Evolutionary conservation across 2,797 vertebrate species (phyloP).

Genomic region (Rhinichthys osculus): DNA sequence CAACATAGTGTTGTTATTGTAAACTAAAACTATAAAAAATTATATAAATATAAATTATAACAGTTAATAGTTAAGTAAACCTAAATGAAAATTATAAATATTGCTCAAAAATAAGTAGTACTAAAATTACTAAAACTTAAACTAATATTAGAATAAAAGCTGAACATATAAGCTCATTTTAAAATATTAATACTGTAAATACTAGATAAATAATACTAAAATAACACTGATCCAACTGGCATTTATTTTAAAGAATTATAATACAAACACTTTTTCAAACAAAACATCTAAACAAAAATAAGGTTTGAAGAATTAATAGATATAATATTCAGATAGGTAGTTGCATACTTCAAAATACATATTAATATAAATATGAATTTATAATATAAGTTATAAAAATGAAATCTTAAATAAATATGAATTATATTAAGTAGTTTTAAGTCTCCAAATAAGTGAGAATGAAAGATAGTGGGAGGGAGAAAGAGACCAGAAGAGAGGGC

Average conservation of each 20-base stretch:
- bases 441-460: not conserved
- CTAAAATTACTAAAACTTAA: not conserved
- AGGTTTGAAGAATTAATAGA: not conserved
- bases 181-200: not conserved
- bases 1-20: not conserved
- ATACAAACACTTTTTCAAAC: not conserved
- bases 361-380: not conserved
- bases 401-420: not conserved
- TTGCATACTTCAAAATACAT: not conserved
- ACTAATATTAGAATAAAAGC: no score
- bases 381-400: not conserved
- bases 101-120: not conserved
- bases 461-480: conserved; percentile 37
- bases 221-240: not conserved
- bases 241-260: not conserved
- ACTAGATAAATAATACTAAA: not conserved
- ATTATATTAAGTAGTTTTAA: not conserved
- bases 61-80: not conserved
- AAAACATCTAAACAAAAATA: not conserved
- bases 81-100: not conserved
- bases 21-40: not conserved
- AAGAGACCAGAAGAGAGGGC: conserved; percentile 25
- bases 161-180: no score
- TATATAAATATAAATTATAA: not conserved
- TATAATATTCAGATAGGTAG: not conserved